Evolutionary conservation across 2,113 vertebrate genomes (phyloP), one percentile per base, ranked within the genome.

Genomic region (Laticauda laticaudata): DNA sequence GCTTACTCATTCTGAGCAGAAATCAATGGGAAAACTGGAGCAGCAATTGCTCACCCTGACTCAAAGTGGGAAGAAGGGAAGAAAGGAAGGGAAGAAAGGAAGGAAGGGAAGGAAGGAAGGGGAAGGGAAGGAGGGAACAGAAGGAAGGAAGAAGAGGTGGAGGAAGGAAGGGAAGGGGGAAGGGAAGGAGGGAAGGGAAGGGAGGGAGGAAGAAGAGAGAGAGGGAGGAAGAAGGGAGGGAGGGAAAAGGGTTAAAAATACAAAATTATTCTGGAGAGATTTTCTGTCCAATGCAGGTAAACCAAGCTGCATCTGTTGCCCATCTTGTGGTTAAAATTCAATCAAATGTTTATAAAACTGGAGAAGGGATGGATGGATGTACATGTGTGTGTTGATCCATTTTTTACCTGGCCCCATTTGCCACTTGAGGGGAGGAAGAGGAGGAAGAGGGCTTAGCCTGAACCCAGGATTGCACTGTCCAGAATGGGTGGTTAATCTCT

Each of bases 141-240:
- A 39, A 24, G 3, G 24, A 1, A 4, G 26, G 1, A 29, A 3
- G 10, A 2, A 0, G 1, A 29, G 0, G 0, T 1, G 5, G 2
- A 1, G 9, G 54, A 18, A 20, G 15, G 57, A 59, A 3, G 23
- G 5, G 3, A 10, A 8, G 23, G 43, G 43, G 43, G 43, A 3
- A 43, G 43, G 45, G 45, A 48, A 48, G 5, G 45, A 43, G 43
- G 45, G 45, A 48, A 48, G 0, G 45, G 45, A 48, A 6, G 45
- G 45, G 5, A 48, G 5, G 45, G 5, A 45, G 45, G 45, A 5
- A 45, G 45, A 5, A 43, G 43, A 43, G 2, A 43, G 43, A 43
- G 43, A 3, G 45, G 45, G 1, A 48, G 48, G 48, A 48, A 7
- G 15, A 5, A 59, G 18, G 57, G 57, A 24, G 57, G 24, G 24